These are phyloP conservation scores for Molossus alvarezi DNA, from an alignment of 2,797 vertebrate genomes.

Conservation along the genomic window DNA sequence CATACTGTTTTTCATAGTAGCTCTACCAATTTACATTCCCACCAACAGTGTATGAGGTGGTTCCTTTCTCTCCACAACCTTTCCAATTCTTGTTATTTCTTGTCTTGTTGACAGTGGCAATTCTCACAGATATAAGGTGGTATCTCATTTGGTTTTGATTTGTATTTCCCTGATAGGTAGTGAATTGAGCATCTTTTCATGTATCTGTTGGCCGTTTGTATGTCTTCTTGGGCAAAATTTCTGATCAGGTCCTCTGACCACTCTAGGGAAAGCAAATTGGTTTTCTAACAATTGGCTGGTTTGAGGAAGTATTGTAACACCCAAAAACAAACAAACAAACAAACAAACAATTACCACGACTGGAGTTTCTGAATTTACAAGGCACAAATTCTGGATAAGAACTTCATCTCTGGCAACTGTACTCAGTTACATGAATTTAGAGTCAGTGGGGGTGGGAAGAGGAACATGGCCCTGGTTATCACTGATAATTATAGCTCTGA, in stretches of 20 bases:
- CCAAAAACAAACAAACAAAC: background rate
- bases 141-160: background rate
- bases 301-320: background rate
- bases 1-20: background rate
- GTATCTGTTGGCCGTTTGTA: background rate
- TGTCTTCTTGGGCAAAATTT: background rate
- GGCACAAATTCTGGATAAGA: background rate
- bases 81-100: background rate
- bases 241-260: background rate
- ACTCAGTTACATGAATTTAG: background rate
- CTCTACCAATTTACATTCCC: background rate
- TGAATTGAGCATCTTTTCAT: background rate
- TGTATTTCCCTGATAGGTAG: background rate
- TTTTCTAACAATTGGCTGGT: background rate
- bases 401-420: background rate
- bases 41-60: no score
- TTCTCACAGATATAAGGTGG: background rate
- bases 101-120: background rate
- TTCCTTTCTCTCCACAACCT: background rate
- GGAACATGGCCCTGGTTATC: background rate
- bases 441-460: background rate
- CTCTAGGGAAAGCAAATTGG: background rate
- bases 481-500: background rate
- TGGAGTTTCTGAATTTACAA: background rate
- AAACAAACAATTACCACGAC: background rate